These are phyloP conservation scores for Ovis canadensis DNA, from an alignment of 2,113 vertebrate genomes.

Conservation along the genomic window DNA sequence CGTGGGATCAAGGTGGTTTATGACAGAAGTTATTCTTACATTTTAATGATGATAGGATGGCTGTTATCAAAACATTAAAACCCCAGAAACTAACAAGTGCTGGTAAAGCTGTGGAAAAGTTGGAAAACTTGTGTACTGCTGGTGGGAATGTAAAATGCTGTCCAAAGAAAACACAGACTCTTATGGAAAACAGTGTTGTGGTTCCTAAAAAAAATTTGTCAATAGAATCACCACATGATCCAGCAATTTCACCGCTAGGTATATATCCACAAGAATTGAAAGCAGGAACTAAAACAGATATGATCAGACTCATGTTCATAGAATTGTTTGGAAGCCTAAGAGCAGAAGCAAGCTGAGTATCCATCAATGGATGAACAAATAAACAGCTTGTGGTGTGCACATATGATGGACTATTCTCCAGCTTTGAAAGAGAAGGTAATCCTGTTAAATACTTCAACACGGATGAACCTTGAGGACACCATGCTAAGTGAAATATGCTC, in stretches of 20 bases:
- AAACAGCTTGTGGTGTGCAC: not conserved
- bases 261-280: not conserved
- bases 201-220: not conserved
- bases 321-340: not conserved
- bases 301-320: not conserved
- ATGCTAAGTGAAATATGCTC: not conserved
- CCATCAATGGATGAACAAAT: not conserved
- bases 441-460: not conserved
- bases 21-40: not conserved
- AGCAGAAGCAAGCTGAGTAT: not conserved
- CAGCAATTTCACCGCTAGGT: not conserved
- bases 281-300: not conserved
- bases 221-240: not conserved
- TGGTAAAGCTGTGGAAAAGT: not conserved
- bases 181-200: not conserved
- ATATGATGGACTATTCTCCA: not conserved
- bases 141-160: not conserved
- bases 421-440: not conserved
- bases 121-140: not conserved
- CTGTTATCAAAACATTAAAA: not conserved
- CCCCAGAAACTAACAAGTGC: not conserved
- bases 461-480: not conserved
- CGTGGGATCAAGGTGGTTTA: not conserved
- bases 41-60: not conserved
- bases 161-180: not conserved